A percentile compares a stretch with the other conserved stretches of the same genome.
Conservation (phyloP, 2,888 invertebrate genomes). For the Xanthorhoe spadicearia region DNA sequence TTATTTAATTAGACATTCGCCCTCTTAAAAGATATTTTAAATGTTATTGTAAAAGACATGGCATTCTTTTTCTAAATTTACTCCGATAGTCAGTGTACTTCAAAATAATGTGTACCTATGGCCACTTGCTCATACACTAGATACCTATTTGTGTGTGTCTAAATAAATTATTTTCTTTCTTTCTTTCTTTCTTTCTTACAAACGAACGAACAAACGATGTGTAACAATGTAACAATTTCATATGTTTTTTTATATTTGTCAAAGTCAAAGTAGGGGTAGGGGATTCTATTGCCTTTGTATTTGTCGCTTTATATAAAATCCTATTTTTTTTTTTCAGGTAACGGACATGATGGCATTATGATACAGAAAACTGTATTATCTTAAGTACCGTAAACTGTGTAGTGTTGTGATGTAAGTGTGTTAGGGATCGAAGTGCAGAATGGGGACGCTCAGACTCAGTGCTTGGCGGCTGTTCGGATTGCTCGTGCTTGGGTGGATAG, state of each 20-base stretch:
- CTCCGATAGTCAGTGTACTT: not conserved
- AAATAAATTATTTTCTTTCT: too few species aligned
- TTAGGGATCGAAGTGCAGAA: slow-evolving; percentile 48
- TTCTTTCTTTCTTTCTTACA: too few species aligned
- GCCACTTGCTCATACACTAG: too few species aligned
- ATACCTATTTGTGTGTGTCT: too few species aligned
- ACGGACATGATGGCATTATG: slow-evolving; percentile 43
- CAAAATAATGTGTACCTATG: too few species aligned
- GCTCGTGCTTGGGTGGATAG: slow-evolving; percentile 66
- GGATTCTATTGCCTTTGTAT: too few species aligned
- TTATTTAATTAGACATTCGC: slow-evolving; percentile 1
- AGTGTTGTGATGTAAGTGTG: slow-evolving; percentile 46
- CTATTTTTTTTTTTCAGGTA: slow-evolving; percentile 68
- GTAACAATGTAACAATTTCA: too few species aligned
- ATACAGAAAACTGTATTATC: slow-evolving; percentile 10
- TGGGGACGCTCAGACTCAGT: slow-evolving; percentile 62
- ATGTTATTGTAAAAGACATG: too few species aligned
- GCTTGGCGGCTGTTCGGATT: slow-evolving; percentile 56
- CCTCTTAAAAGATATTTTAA: not conserved
- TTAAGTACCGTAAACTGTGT: slow-evolving; percentile 17
- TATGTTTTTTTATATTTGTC: too few species aligned
- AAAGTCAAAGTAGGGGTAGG: too few species aligned
- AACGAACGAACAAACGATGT: too few species aligned
- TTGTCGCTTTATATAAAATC: slow-evolving; percentile 42
- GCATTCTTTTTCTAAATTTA: too few species aligned